Conservation (phyloP, 37 sponge, comb jelly and placozoan genomes). For the Ephydatia muelleri region DNA sequence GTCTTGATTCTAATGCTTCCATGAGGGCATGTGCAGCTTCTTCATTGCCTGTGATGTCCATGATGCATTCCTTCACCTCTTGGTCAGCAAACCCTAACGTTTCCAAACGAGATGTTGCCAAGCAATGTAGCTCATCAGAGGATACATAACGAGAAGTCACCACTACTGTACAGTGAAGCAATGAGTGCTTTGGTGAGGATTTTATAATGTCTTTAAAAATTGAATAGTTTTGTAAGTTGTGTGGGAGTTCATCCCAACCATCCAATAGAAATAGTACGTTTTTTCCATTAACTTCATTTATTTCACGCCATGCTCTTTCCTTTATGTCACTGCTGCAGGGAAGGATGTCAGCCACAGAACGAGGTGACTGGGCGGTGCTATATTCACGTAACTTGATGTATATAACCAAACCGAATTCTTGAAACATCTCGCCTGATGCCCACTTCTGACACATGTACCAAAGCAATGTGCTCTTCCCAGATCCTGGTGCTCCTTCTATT, state of each 20-base stretch:
- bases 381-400: background rate
- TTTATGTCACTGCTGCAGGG: too few species aligned
- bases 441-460: background rate
- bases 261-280: background rate
- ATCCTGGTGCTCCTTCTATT: conserved; percentile 23
- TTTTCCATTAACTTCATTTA: background rate
- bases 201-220: background rate
- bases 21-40: background rate
- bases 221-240: background rate
- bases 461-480: background rate
- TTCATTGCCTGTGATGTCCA: background rate
- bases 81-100: too few species aligned
- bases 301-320: too few species aligned
- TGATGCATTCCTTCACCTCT: background rate
- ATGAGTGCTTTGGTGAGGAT: background rate
- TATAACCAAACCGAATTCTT: background rate
- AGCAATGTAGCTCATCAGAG: background rate
- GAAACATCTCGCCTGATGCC: conserved; percentile 2
- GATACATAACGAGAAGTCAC: conserved; percentile 11
- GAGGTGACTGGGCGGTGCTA: too few species aligned
- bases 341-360: too few species aligned
- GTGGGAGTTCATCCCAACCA: conserved; percentile 9
- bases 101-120: background rate
- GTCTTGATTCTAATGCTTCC: background rate
- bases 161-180: background rate